Conservation (phyloP, 64 coral and sea anemone species). For the Acropora yongei region DNA sequence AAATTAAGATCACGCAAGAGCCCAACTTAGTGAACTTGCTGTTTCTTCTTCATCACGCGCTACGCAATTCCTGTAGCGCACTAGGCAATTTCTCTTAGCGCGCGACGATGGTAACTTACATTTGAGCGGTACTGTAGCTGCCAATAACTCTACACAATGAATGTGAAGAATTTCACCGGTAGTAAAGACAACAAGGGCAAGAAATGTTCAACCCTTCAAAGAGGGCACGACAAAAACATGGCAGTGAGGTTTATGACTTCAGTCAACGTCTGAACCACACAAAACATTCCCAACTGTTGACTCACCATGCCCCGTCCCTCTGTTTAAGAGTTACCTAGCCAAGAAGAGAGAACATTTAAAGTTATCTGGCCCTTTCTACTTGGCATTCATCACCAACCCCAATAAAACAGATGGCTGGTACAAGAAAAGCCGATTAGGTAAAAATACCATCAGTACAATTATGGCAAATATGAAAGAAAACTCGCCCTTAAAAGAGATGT, state of each 20-base stretch:
- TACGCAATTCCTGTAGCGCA: too few relatives aligned
- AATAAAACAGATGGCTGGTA: neutral
- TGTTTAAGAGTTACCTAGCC: neutral
- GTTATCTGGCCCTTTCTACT: conserved; percentile 20
- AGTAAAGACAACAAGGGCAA: neutral
- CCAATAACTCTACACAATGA: conserved; percentile 53
- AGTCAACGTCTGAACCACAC: neutral
- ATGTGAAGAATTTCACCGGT: conserved; percentile 23
- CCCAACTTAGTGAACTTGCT: too few relatives aligned
- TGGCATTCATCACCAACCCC: conserved; percentile 35
- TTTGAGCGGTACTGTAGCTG: neutral
- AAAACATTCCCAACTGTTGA: neutral
- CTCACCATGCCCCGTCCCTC: neutral
- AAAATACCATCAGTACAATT: conserved; percentile 34
- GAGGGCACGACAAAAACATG: neutral
- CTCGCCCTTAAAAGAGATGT: neutral
- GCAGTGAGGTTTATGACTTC: neutral
- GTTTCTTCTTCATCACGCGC: too few relatives aligned
- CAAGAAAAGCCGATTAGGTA: conserved; percentile 19
- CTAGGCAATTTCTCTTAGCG: too few relatives aligned
- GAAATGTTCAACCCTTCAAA: neutral
- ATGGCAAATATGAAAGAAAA: conserved; percentile 54
- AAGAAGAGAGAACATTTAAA: conserved; percentile 20
- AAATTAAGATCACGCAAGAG: too few relatives aligned
- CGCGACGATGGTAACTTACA: too few relatives aligned